Evolutionary conservation across 2,888 invertebrate genomes (phyloP).

Genomic region (Melanargia galathea): DNA sequence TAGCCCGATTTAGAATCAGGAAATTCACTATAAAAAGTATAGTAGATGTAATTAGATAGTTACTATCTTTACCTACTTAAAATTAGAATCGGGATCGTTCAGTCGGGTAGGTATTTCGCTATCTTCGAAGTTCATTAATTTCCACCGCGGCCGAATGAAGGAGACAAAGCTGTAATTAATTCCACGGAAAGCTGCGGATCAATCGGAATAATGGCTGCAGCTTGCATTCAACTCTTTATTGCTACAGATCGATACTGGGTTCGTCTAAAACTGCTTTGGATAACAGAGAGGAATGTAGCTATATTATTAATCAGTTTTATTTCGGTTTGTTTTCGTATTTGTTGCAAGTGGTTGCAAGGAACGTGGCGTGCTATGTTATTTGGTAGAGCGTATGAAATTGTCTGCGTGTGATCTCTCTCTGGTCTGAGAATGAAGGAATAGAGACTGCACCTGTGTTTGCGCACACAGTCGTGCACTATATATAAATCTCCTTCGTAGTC

Average conservation of each 20-base stretch:
- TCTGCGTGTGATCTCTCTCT: too few species aligned
- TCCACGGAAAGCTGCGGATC: constrained; percentile 66
- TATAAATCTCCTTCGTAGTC: too few species aligned
- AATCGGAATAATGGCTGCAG: constrained; percentile 69
- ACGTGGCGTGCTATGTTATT: too few species aligned
- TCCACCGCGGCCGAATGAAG: constrained; percentile 52
- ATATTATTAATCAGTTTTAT: not conserved
- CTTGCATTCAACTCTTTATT: constrained; percentile 49
- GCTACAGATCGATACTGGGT: constrained; percentile 34
- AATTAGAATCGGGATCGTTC: constrained; percentile 25
- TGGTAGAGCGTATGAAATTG: too few species aligned
- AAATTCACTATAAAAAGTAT: too few species aligned
- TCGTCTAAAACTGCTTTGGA: constrained; percentile 10
- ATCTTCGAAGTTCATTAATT: constrained; percentile 55
- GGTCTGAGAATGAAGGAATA: too few species aligned
- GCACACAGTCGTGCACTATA: too few species aligned
- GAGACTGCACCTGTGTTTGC: too few species aligned
- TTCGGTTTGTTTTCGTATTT: not conserved
- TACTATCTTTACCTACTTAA: not conserved
- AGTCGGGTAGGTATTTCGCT: constrained; percentile 47
- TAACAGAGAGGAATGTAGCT: not conserved
- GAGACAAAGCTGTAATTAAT: constrained; percentile 66
- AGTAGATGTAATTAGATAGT: too few species aligned
- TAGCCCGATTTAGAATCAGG: too few species aligned
- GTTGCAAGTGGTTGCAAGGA: too few species aligned